Base-by-base conservation (phyloP, 2,113 vertebrate species). In the Actenoides hombroni region DNA sequence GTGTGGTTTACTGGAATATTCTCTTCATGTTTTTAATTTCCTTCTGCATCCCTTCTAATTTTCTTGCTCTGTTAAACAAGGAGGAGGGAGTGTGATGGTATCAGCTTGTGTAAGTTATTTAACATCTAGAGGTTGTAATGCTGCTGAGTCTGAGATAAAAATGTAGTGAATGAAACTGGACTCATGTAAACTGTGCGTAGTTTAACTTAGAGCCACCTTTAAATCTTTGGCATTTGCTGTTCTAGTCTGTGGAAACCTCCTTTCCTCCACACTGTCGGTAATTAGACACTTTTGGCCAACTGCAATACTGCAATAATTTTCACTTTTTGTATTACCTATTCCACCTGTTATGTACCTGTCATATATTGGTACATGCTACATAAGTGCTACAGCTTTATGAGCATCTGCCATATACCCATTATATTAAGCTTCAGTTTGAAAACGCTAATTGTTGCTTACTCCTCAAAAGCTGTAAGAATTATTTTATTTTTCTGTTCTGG, bases 271-370 rank as follows among this genome's bases (percentile, higher is more conserved):
- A 4, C 11, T 86, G 81, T 71, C 88, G 80, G 54, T 94, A 86
- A 74, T 92, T 97, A 95, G 75, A 92, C 71, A 86, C 64, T 91
- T 92, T 92, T n/a, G 92, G 94, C 95, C 96, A 97, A 42, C 87
- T 98, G 97, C 96, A 98, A 78, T 94, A 61, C 57, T 96, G 88
- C 97, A 95, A 96, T 97, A 95, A 94, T 96, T 97, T 95, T 93
- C 93, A 81, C 90, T 98, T 98, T 98, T 98, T 95, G 92, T 97
- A 96, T 98, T 98, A 97, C 97, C 94, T 88, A 69, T 96, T 98
- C 97, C 95, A 97, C 98, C 98, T 98, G 96, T 94, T 91, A 28
- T 94, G 35, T 88, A 76, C 42, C 64, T 48, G 39, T 95, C 33
- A 13, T 51, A 59, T 46, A 15, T 63, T 76, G 46, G 7, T 46